Conservation (phyloP, 2,888 invertebrate species). For the Sylvicola fuscatus region DNA sequence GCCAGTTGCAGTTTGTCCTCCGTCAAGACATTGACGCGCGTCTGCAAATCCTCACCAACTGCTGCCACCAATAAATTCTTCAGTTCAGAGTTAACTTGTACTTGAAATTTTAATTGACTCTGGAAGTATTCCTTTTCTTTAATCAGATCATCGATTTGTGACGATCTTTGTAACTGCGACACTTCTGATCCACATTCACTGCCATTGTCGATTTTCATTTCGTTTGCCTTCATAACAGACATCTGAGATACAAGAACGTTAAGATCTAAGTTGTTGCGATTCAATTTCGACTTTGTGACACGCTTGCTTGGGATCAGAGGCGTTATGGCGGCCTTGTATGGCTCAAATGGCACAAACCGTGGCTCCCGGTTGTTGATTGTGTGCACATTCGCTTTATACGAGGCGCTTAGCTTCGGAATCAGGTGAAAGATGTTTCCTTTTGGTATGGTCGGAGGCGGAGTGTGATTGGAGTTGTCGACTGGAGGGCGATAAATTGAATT, state of each 20-base stretch:
- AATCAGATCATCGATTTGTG: conserved; percentile 39
- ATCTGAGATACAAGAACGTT: conserved; percentile 47
- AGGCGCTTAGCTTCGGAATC: conserved; percentile 39
- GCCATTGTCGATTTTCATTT: conserved; percentile 24
- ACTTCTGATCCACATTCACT: conserved; percentile 9
- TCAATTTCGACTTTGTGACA: conserved; percentile 6
- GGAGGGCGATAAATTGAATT: conserved; percentile 22
- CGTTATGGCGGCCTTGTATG: conserved; percentile 67
- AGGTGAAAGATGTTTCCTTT: conserved; percentile 35
- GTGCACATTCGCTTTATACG: conserved; percentile 29
- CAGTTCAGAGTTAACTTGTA: conserved; percentile 76
- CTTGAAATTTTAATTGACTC: conserved; percentile 69
- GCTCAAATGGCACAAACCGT: conserved; percentile 75
- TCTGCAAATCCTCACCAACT: conserved; percentile 84
- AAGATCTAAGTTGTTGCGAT: conserved; percentile 39
- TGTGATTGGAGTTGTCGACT: conserved; percentile 15
- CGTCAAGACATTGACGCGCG: conserved; percentile 70
- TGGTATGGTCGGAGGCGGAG: conserved; percentile 28
- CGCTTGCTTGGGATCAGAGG: conserved; percentile 37
- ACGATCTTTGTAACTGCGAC: conserved; percentile 11
- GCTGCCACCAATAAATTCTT: conserved; percentile 87
- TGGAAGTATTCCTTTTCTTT: conserved; percentile 51
- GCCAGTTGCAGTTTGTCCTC: conserved; percentile 84
- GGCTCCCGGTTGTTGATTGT: conserved; percentile 33
- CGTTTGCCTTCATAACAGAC: conserved; percentile 42